Conservation (phyloP, 1,140 invertebrate species). For the Dendroctonus valens region DNA sequence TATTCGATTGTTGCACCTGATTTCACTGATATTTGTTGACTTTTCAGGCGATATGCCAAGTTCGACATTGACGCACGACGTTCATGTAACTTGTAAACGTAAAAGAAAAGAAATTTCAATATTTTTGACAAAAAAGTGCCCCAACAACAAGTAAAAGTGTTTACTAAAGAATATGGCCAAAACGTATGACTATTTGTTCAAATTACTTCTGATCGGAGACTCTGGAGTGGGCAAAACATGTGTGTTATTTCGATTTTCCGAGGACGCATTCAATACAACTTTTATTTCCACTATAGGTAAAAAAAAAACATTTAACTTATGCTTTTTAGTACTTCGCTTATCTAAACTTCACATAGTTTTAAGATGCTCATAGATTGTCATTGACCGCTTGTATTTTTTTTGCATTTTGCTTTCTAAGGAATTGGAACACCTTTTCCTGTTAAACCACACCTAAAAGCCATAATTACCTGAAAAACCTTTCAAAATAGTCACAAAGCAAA, state of each 20-base stretch:
- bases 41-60: too few species aligned
- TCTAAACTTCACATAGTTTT: too few species aligned
- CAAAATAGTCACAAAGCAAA: too few species aligned
- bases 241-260: constrained; percentile 91
- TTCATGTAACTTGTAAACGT: constrained; percentile 19
- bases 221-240: constrained; percentile 94
- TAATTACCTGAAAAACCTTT: neutral
- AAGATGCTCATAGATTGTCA: too few species aligned
- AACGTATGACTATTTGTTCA: constrained; percentile 92
- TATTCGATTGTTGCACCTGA: too few species aligned
- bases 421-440: constrained; percentile 15
- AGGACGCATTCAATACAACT: constrained; percentile 95
- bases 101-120: constrained; percentile 15
- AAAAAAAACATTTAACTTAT: neutral
- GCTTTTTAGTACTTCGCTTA: too few species aligned
- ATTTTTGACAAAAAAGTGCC: constrained; percentile 23
- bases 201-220: constrained; percentile 87
- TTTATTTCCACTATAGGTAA: constrained; percentile 99
- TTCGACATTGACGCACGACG: neutral
- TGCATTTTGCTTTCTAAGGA: neutral
- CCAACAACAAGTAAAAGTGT: constrained; percentile 22
- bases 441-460: constrained; percentile 15
- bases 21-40: too few species aligned
- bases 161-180: constrained; percentile 72
- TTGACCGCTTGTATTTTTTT: neutral